phyloP scores from a whole-genome alignment of 92 coral and sea anemone species.

The Zoanthus sansibaricus region DNA sequence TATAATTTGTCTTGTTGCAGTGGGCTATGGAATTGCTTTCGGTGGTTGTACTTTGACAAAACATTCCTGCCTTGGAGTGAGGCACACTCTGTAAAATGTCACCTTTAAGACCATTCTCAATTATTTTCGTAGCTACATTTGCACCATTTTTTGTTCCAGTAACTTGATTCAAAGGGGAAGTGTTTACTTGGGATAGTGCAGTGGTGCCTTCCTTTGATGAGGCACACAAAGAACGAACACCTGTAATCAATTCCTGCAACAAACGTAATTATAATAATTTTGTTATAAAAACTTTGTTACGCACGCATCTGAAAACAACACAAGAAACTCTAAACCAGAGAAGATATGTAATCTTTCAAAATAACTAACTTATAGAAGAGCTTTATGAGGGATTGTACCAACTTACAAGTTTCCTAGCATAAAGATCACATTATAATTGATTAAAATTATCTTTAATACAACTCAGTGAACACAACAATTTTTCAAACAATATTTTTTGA shows the following conservation, averaged over 20 bases:
- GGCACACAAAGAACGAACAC: background rate
- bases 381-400: too few relatives aligned
- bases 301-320: background rate
- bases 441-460: too few relatives aligned
- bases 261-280: background rate
- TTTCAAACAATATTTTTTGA: too few relatives aligned
- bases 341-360: background rate
- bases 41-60: background rate
- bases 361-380: too few relatives aligned
- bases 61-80: background rate
- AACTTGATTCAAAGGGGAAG: background rate
- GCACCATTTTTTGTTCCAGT: conserved; percentile 8
- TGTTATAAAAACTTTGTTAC: background rate
- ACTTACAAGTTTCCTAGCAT: too few relatives aligned
- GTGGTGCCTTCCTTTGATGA: background rate
- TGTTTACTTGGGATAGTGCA: background rate
- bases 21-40: background rate
- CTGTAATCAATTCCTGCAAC: conserved; percentile 10
- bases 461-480: too few relatives aligned
- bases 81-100: background rate
- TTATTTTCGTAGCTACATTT: background rate
- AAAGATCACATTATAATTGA: too few relatives aligned
- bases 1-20: background rate
- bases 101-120: conserved; percentile 8
- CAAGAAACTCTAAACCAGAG: background rate